Evolutionary conservation across 2,888 invertebrate genomes (phyloP).

Genomic region (Biston stratarius): DNA sequence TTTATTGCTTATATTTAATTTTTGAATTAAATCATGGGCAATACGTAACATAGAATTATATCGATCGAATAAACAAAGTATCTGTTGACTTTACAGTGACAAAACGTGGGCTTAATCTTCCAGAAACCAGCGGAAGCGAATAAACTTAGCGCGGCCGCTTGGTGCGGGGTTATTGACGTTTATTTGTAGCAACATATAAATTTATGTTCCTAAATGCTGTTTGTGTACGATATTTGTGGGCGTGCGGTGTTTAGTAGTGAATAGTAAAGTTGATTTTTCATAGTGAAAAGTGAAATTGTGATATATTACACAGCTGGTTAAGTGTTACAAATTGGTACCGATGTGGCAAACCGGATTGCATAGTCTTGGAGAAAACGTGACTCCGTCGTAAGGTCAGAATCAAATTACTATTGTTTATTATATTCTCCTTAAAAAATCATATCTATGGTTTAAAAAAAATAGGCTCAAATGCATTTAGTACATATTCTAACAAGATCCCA

Average conservation of each 20-base stretch:
- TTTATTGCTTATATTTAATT: slow-evolving; percentile 56
- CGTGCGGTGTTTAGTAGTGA: slow-evolving; percentile 58
- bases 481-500: slow-evolving; percentile 2
- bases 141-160: slow-evolving; percentile 53
- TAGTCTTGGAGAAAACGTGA: slow-evolving; percentile 79
- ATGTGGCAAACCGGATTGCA: slow-evolving; percentile 84
- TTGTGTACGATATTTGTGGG: slow-evolving; percentile 70
- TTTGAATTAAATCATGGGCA: slow-evolving; percentile 62
- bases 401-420: slow-evolving; percentile 39
- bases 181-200: slow-evolving; percentile 64
- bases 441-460: not conserved
- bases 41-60: slow-evolving; percentile 39
- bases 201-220: slow-evolving; percentile 69
- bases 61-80: slow-evolving; percentile 16
- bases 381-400: slow-evolving; percentile 79
- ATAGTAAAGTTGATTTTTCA: slow-evolving; percentile 48
- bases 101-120: not conserved
- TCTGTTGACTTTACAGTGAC: not conserved
- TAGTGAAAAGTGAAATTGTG: slow-evolving; percentile 64
- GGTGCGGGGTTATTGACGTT: slow-evolving; percentile 81
- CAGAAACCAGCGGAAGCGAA: slow-evolving; percentile 34
- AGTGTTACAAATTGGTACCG: slow-evolving; percentile 77
- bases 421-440: not conserved
- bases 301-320: slow-evolving; percentile 58
- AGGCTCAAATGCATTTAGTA: not conserved